A percentile compares a stretch with the other conserved stretches of the same genome.
These are phyloP conservation scores for Melikaiella ostensackeni DNA, from an alignment of 2,888 invertebrate species.

Conservation along the genomic window DNA sequence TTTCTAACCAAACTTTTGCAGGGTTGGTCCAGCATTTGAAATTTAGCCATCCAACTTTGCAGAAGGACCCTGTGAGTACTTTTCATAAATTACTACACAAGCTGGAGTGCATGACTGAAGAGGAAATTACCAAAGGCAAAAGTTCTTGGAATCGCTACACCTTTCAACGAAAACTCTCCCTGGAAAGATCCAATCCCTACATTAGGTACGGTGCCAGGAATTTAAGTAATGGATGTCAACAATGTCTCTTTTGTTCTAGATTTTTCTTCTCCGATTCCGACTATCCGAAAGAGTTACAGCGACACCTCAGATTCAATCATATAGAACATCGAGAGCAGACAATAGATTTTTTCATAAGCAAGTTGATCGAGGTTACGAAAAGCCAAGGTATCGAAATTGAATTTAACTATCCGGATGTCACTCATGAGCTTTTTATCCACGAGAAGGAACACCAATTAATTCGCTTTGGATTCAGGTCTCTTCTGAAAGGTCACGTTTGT, in stretches of 20 bases:
- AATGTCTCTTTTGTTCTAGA: not conserved
- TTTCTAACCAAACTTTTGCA: not conserved
- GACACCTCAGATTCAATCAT: not conserved
- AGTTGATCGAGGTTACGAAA: not conserved
- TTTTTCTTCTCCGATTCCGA: not conserved
- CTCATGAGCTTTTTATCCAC: not conserved
- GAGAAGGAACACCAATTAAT: not conserved
- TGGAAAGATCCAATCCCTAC: not conserved
- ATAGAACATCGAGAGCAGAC: not conserved
- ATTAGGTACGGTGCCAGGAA: not conserved
- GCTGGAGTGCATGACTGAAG: not conserved
- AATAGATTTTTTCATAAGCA: not conserved
- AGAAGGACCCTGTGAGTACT: not conserved
- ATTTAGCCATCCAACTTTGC: not conserved
- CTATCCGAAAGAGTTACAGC: not conserved
- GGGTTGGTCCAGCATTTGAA: not conserved
- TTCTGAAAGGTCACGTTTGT: constrained; percentile 11
- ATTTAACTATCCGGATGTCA: not conserved
- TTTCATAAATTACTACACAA: not conserved
- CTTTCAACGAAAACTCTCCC: not conserved
- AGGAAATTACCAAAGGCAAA: not conserved
- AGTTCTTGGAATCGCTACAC: constrained; percentile 5
- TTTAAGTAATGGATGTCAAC: not conserved
- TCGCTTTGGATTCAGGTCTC: not conserved
- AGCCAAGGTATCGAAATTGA: not conserved